Base-by-base conservation (phyloP, 2,797 vertebrate species). In the Hoplostethus atlanticus region DNA sequence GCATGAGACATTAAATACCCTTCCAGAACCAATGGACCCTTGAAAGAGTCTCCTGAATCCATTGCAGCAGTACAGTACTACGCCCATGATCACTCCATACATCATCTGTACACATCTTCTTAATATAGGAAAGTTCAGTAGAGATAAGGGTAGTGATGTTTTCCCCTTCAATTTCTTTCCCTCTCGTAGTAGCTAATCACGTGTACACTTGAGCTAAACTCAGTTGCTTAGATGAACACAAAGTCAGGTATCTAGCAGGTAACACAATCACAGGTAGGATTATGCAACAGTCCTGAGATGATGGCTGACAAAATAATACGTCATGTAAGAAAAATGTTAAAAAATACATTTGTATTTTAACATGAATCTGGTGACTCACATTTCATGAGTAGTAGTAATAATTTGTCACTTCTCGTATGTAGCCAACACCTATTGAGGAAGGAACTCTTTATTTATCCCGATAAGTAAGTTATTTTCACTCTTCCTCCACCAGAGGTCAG, bases 311-410 rank as follows among this genome's bases (percentile, higher is more conserved):
- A 31, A 42, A 10, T 13, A 31, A 9, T 36, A 15, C n/a, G 36
- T 44, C 46, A 44, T 31, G 6, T 31, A 38, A 5, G 44, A 7
- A 30, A 50, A 55, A 48, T 13, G 0, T 21, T 12, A 52, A 52
- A 52, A 58, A 13, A 54, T 28, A 73, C 54, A 47, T 13, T 21
- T 31, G 0, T 15, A 42, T 30, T 61, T 48, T n/a, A 4, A 21
- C 10, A 60, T 17, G 4, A 48, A 48, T 17, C 4, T 36, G 28
- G 13, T 81, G 75, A 86, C 47, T 73, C 68, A 65, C 15, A 13
- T 44, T 44, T 44, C 2, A 44, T 13, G 42, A 44, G 3, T 44
- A 10, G n/a, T n/a, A 44, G 42, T 44, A 13, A 42, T 13, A 4
- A 4, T 44, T 44, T 44, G 1, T 12, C 42, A 44, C 11, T 28